These are phyloP conservation scores for Pygoscelis adeliae DNA, from an alignment of 2,113 vertebrate species.

Conservation along the genomic window DNA sequence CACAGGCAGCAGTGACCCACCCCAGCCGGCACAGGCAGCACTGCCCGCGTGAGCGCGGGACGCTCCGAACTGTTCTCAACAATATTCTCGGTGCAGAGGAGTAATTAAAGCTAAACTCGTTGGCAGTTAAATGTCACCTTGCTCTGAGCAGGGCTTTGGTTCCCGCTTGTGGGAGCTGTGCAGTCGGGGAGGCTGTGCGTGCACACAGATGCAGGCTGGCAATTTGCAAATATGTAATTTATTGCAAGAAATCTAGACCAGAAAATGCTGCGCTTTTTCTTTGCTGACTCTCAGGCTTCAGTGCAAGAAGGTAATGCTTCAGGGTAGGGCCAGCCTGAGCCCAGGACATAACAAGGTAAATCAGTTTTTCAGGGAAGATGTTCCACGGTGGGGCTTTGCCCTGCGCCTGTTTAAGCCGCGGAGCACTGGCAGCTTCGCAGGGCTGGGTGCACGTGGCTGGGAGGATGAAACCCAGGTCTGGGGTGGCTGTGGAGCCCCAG, in stretches of 20 bases:
- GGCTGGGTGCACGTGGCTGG: neutral
- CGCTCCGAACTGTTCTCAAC: neutral
- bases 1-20: neutral
- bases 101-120: neutral
- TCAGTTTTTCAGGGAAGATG: neutral
- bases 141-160: neutral
- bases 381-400: neutral
- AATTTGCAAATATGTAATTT: neutral
- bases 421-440: neutral
- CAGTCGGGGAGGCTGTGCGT: neutral
- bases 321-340: neutral
- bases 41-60: rapidly evolving
- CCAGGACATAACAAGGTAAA: neutral
- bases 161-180: neutral
- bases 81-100: neutral
- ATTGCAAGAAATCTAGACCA: neutral
- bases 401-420: rapidly evolving
- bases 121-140: constrained; percentile 23
- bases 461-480: neutral
- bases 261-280: neutral
- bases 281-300: neutral
- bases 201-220: neutral
- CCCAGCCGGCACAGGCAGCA: neutral
- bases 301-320: neutral
- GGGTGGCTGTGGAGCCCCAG: neutral